Evolutionary conservation across 2,113 vertebrate genomes (phyloP), one percentile per base, ranked within the genome.

Genomic region (Corapipo altera): DNA sequence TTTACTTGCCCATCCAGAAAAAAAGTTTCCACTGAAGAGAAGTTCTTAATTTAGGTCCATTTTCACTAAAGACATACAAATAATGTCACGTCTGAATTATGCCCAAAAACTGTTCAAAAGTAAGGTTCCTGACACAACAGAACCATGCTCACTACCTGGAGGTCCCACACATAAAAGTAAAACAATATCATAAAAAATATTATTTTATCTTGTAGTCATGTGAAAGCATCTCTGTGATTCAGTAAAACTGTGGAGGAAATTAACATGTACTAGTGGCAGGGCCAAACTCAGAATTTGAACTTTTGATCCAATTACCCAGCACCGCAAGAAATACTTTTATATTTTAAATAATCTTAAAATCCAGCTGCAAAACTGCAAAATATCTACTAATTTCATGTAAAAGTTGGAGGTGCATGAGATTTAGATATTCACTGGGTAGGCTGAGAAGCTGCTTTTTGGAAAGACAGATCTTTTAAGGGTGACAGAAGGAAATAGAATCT

Each of bases 331-430:
- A 43, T 44, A 70, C 74, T 49, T 69, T 72, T 17, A 37, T 55
- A 37, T 78, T 83, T 79, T 6, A 75, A 90, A 91, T 65, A 48
- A 46, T 27, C 8, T 26, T 67, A 54, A 88, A 22, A 64, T 69
- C 2, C 43, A 4, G 7, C 32, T 15, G 33, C 24, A 73, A 64
- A 3, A 4, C 32, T 20, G 33, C 21, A 73, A 64, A 88, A 73
- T 67, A 69, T 0, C 4, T 10, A 44, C 11, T 44, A 49, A 64
- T 46, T 49, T 74, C 8, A 72, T 1, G 1, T n/a, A 57, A 54
- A 61, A 59, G 3, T 28, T 59, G 11, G 14, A 59, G 21, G 44
- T 35, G 21, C 4, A 11, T 16, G 2, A 22, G 13, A 64, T 39
- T 64, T 54, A n/a, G 30, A 30, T 35, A 4, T 4, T 8, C 52